phyloP scores from a whole-genome alignment of 2,113 vertebrate genomes.

The Fulica atra region DNA sequence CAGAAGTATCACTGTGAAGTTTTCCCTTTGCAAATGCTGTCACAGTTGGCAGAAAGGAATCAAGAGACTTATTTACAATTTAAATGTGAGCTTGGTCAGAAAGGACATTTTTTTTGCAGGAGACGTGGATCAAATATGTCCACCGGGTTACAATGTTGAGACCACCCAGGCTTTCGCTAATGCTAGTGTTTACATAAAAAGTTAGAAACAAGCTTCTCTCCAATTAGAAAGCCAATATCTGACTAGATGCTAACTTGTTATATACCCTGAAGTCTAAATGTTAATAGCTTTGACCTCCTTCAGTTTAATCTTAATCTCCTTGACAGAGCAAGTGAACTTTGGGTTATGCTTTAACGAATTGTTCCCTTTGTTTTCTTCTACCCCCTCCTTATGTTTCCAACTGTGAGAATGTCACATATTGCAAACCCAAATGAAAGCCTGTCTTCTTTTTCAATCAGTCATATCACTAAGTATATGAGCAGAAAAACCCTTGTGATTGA shows the following conservation, averaged over 20 bases:
- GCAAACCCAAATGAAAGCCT: conserved; percentile 63
- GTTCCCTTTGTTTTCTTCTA: conserved; percentile 56
- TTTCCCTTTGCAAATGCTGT: conserved; percentile 60
- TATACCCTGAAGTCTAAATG: conserved; percentile 70
- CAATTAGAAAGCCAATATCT: conserved; percentile 70
- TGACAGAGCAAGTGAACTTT: conserved; percentile 69
- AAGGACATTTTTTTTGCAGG: conserved; percentile 32
- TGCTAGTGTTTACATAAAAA: conserved; percentile 70
- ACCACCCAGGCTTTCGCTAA: conserved; percentile 67
- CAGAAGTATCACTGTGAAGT: conserved; percentile 29
- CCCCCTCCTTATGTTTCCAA: neutral
- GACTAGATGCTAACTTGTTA: conserved; percentile 70
- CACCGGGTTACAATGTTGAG: conserved; percentile 34
- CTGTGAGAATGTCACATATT: conserved; percentile 38
- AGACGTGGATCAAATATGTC: conserved; percentile 51
- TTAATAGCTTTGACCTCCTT: conserved; percentile 77
- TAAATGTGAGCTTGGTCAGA: conserved; percentile 39
- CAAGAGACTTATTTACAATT: conserved; percentile 66
- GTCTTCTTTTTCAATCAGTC: conserved; percentile 65
- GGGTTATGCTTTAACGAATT: conserved; percentile 55
- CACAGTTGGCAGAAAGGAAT: conserved; percentile 46
- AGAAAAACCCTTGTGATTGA: conserved; percentile 75
- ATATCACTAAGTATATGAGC: conserved; percentile 66
- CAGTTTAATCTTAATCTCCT: conserved; percentile 77
- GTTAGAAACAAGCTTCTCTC: conserved; percentile 62